Conservation (phyloP, 2,113 vertebrate genomes). For the Neotragus pygmaeus region DNA sequence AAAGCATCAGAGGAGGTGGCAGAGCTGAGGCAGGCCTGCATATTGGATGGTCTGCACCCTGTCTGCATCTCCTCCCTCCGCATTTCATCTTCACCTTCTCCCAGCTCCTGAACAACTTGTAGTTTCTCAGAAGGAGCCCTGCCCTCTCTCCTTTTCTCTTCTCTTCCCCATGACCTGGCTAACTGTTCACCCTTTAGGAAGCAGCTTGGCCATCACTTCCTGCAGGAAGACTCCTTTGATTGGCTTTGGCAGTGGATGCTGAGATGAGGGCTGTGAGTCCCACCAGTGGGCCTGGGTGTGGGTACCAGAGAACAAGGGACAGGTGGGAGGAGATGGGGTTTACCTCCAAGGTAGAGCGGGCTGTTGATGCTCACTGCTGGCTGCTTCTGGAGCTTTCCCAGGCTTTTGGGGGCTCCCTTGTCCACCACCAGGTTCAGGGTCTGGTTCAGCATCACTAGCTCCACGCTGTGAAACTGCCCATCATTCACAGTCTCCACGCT, state of each 20-base stretch:
- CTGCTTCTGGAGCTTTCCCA: slow-evolving; percentile 94
- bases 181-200: background rate
- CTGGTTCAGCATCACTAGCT: slow-evolving; percentile 94
- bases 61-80: background rate
- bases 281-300: background rate
- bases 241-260: background rate
- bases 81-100: background rate
- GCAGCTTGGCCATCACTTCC: background rate
- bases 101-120: background rate
- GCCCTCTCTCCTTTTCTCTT: background rate
- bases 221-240: background rate
- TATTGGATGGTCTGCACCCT: background rate
- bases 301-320: background rate
- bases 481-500: slow-evolving; percentile 98
- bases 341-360: slow-evolving; percentile 97
- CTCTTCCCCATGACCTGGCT: background rate
- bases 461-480: slow-evolving; percentile 94
- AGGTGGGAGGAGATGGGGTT: background rate
- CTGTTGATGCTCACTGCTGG: slow-evolving; percentile 90
- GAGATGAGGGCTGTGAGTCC: background rate
- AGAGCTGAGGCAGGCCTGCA: background rate
- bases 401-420: slow-evolving; percentile 92
- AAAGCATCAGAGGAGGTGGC: background rate
- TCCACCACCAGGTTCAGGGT: slow-evolving; percentile 96
- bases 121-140: background rate